Conservation (phyloP, 2,113 vertebrate genomes). For the Dendropsophus ebraccatus region DNA sequence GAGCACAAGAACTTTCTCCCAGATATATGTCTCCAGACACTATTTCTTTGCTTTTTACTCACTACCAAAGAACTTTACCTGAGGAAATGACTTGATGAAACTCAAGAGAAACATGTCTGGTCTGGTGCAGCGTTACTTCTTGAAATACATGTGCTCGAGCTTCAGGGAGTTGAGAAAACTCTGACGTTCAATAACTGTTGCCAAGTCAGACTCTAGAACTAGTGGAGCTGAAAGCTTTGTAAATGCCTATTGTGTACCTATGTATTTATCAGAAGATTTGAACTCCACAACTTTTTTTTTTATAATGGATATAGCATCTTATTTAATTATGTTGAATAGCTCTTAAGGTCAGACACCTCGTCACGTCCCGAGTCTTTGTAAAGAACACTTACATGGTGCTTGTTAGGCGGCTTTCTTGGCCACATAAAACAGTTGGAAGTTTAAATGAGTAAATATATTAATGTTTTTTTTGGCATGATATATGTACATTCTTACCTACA, state of each 20-base stretch:
- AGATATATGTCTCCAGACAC: conserved; percentile 4
- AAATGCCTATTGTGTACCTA: conserved; percentile 41
- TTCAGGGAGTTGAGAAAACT: conserved; percentile 8
- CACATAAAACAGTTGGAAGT: neutral
- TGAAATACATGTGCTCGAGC: conserved; percentile 42
- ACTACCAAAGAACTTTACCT: conserved; percentile 18
- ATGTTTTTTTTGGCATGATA: neutral
- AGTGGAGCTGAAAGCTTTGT: conserved; percentile 26
- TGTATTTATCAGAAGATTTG: conserved; percentile 44
- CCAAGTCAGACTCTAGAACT: neutral
- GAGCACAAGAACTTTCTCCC: conserved; percentile 28
- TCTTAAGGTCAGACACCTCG: conserved; percentile 15
- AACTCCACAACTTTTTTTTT: conserved; percentile 9
- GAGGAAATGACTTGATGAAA: conserved; percentile 11
- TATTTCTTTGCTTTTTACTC: neutral
- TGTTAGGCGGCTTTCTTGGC: neutral
- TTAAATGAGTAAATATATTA: neutral
- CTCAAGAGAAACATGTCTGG: conserved; percentile 9
- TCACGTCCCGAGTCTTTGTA: neutral
- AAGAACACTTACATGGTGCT: conserved; percentile 25
- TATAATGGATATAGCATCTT: conserved; percentile 18
- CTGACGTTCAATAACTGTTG: conserved; percentile 6
- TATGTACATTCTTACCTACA: conserved; percentile 10
- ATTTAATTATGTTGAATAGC: conserved; percentile 38
- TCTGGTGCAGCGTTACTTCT: neutral